Percentiles rank a stretch among this genome's conserved stretches.
Conservation (phyloP, 2,888 invertebrate species). For the Eupsilia transversa region DNA sequence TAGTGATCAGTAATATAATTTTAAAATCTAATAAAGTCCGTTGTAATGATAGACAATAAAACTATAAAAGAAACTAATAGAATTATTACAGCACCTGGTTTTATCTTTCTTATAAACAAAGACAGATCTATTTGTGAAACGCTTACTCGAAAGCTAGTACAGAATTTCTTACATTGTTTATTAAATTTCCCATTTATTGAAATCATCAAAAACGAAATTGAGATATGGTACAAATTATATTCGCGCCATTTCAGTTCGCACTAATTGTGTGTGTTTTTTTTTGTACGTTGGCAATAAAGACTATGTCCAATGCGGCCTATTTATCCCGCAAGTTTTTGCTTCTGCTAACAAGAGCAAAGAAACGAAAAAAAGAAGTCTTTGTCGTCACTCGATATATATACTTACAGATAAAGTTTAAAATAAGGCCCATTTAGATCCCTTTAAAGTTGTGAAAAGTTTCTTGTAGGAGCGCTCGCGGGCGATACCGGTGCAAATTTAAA, state of each 20-base stretch:
- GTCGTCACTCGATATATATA: slow-evolving; percentile 65
- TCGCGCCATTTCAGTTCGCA: neutral
- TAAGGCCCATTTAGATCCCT: slow-evolving; percentile 84
- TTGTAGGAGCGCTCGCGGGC: slow-evolving; percentile 82
- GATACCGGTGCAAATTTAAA: slow-evolving; percentile 89
- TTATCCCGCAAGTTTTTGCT: slow-evolving; percentile 32
- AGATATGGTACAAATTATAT: slow-evolving; percentile 10
- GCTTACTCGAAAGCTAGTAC: neutral
- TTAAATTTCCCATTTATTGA: slow-evolving; percentile 18
- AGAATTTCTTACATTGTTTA: slow-evolving; percentile 15
- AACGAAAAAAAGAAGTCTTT: slow-evolving; percentile 58
- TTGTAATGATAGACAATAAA: neutral
- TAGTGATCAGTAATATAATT: neutral
- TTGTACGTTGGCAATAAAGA: slow-evolving; percentile 20
- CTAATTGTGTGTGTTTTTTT: slow-evolving; percentile 14
- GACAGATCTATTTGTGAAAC: neutral
- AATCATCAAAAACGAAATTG: slow-evolving; percentile 9
- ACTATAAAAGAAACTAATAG: too few species aligned
- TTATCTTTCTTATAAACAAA: neutral
- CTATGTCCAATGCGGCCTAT: slow-evolving; percentile 39
- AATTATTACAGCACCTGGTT: too few species aligned
- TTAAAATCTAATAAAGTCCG: neutral
- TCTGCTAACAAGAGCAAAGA: slow-evolving; percentile 53
- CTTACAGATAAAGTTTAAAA: slow-evolving; percentile 77
- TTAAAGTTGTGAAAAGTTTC: slow-evolving; percentile 84